A percentile compares a stretch with the other conserved stretches of the same genome.
These are phyloP conservation scores for Oryzias sinensis DNA, from an alignment of 2,797 vertebrate genomes.

Conservation along the genomic window DNA sequence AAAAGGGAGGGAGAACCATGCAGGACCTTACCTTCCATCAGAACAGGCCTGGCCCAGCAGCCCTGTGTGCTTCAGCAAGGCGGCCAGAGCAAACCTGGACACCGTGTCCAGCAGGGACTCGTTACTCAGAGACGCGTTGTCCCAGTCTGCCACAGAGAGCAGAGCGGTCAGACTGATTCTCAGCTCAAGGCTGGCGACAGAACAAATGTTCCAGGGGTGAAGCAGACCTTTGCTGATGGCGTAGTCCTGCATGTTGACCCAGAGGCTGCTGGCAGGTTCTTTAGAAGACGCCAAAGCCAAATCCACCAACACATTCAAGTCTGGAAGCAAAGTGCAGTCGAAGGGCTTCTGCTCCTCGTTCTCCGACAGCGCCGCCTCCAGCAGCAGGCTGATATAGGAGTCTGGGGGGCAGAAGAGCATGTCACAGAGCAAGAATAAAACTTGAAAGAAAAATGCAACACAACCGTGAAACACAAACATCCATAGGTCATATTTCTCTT, in stretches of 20 bases:
- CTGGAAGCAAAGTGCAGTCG: slow-evolving; percentile 87
- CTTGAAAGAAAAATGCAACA: too few relatives aligned
- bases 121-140: slow-evolving; percentile 90
- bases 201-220: rapidly evolving
- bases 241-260: slow-evolving; percentile 97
- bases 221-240: slow-evolving; percentile 91
- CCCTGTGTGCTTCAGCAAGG: slow-evolving; percentile 92
- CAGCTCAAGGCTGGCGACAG: too few relatives aligned
- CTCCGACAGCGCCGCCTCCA: slow-evolving; percentile 92
- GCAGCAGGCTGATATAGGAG: slow-evolving; percentile 88
- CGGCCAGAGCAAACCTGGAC: slow-evolving; percentile 92
- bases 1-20: neutral
- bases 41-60: slow-evolving; percentile 88
- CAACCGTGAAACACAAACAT: too few relatives aligned
- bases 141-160: slow-evolving; percentile 86
- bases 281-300: slow-evolving; percentile 92
- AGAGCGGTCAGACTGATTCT: neutral
- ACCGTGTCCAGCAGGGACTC: slow-evolving; percentile 93
- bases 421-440: neutral
- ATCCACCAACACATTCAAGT: slow-evolving; percentile 87
- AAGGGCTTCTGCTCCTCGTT: slow-evolving; percentile 97
- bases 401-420: slow-evolving; percentile 68
- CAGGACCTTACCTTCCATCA: slow-evolving; percentile 83
- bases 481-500: too few relatives aligned
- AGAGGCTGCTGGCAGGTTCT: slow-evolving; percentile 92